Evolutionary conservation across 2,113 vertebrate species (phyloP).

Genomic region (Cygnus buccinator): DNA sequence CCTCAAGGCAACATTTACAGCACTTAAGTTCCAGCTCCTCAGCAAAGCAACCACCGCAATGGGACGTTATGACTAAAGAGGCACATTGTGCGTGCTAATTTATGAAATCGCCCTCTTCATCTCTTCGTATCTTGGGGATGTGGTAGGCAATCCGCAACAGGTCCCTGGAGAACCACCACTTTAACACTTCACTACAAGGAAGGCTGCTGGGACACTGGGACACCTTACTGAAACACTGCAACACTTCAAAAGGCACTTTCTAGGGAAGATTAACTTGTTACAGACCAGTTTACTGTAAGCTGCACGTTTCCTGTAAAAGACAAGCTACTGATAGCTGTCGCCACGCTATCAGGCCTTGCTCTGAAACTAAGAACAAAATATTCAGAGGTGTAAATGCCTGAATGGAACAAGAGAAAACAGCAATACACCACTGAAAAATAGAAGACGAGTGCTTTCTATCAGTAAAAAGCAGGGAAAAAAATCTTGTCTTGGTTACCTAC

Average conservation of each 20-base stretch:
- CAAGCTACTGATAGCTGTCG: neutral
- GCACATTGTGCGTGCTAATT: neutral
- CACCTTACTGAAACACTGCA: neutral
- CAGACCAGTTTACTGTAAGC: neutral
- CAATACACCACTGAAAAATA: rapidly evolving
- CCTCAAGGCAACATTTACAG: neutral
- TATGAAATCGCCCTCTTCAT: neutral
- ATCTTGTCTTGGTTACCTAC: neutral
- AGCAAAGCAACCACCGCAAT: neutral
- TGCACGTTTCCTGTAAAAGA: neutral
- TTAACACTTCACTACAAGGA: neutral
- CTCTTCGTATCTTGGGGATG: neutral
- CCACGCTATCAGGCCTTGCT: neutral
- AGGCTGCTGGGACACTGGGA: neutral
- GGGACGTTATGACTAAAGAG: neutral
- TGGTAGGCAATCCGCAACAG: rapidly evolving
- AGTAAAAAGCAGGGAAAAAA: neutral
- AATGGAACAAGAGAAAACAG: neutral
- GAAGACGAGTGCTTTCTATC: neutral
- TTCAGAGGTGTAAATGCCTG: neutral
- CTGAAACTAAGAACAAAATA: neutral
- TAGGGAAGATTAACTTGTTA: neutral
- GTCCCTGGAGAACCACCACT: neutral
- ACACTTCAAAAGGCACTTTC: neutral
- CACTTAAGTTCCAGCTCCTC: neutral